phyloP scores from a whole-genome alignment of 2,797 vertebrate species.

The Cyprinodon diabolis region DNA sequence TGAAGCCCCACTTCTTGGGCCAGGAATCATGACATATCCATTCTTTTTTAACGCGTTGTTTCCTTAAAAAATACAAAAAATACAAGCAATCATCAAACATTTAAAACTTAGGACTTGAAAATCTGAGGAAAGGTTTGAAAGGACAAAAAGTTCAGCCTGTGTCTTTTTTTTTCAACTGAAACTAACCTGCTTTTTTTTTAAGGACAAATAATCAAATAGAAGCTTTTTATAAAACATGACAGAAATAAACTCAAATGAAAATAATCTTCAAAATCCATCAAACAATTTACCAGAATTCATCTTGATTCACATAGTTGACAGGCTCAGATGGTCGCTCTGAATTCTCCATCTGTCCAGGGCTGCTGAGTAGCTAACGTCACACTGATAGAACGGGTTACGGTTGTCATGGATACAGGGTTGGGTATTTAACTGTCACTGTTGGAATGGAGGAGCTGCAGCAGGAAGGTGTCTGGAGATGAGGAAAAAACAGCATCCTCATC shows the following conservation, averaged over 20 bases:
- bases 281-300: conserved; percentile 75
- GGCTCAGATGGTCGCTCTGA: conserved; percentile 40
- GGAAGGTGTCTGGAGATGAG: background rate
- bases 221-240: background rate
- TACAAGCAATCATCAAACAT: background rate
- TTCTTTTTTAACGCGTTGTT: conserved; percentile 61
- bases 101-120: background rate
- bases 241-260: background rate
- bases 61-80: conserved; percentile 54
- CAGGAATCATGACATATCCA: conserved; percentile 75
- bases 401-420: conserved; percentile 52
- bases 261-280: background rate
- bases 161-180: background rate
- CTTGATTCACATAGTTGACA: conserved; percentile 69
- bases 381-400: conserved; percentile 66
- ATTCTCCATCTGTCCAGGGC: conserved; percentile 61
- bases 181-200: background rate
- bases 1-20: conserved; percentile 86
- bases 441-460: conserved; percentile 6
- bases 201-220: background rate
- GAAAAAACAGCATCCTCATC: background rate
- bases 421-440: conserved; percentile 12
- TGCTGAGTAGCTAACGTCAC: conserved; percentile 42
- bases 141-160: no score
- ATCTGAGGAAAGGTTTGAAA: background rate